Conservation (phyloP, 2,888 invertebrate species). For the Polyploca ridens region DNA sequence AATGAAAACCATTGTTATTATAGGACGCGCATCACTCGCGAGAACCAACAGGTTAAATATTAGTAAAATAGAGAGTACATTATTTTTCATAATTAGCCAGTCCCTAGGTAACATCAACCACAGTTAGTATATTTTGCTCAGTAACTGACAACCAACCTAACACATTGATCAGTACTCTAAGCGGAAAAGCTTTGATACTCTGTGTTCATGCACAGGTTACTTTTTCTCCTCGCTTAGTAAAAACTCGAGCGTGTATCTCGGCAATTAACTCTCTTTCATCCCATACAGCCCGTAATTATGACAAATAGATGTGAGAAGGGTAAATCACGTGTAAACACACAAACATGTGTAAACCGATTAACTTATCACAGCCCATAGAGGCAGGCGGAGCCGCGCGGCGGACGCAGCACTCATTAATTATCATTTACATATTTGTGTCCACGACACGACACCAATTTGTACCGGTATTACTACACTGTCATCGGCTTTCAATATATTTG, state of each 20-base stretch:
- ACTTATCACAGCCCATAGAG: not conserved
- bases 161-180: no score
- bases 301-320: not conserved
- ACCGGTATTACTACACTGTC: slow-evolving; percentile 11
- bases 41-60: no score
- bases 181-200: no score
- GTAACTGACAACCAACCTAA: no score
- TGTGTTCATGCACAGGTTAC: not conserved
- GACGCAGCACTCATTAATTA: not conserved
- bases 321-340: not conserved
- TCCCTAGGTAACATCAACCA: no score
- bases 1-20: no score
- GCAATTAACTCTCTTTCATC: not conserved
- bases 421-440: not conserved
- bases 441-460: slow-evolving; percentile 16
- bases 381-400: not conserved
- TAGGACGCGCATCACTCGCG: no score
- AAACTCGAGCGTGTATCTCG: not conserved
- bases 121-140: no score
- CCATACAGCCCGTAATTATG: not conserved
- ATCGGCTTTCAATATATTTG: slow-evolving; percentile 3
- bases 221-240: not conserved
- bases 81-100: no score
- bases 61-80: no score
- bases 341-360: slow-evolving; percentile 4